These are phyloP conservation scores for Theretra japonica DNA, from an alignment of 2,888 invertebrate genomes.

Conservation along the genomic window DNA sequence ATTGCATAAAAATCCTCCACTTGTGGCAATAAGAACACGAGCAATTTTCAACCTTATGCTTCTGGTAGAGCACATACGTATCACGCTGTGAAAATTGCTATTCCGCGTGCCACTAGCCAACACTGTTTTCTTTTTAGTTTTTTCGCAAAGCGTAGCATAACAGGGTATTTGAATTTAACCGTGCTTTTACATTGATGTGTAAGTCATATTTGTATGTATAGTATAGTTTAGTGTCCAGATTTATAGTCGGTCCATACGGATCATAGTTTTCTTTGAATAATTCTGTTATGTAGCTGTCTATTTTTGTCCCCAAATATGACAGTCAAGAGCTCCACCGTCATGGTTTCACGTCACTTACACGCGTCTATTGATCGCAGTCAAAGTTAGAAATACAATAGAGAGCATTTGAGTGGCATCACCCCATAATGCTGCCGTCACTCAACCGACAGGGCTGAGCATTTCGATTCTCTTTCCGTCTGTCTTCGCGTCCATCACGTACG, in stretches of 20 bases:
- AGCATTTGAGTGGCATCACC: constrained; percentile 22
- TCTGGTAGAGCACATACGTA: background rate
- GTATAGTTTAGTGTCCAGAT: background rate
- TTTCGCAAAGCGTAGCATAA: background rate
- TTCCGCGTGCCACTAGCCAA: background rate
- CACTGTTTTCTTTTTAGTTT: background rate
- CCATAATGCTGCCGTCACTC: constrained; percentile 31
- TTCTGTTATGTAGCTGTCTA: background rate
- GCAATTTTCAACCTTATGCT: background rate
- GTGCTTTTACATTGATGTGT: background rate
- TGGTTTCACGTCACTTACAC: constrained; percentile 3
- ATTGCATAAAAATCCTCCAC: background rate
- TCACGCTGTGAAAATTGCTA: background rate
- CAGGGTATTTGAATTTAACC: constrained; percentile 7
- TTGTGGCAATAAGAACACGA: background rate
- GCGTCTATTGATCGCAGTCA: constrained; percentile 15
- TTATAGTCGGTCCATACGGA: too few species aligned
- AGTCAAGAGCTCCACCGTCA: background rate
- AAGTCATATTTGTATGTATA: background rate
- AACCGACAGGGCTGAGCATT: constrained; percentile 30
- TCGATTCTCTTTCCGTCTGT: constrained; percentile 39
- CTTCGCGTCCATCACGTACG: constrained; percentile 34
- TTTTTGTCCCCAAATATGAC: background rate
- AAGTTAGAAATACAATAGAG: constrained; percentile 16
- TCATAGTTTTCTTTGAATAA: too few species aligned